Percentiles rank a stretch among this genome's conserved stretches.
These are phyloP conservation scores for Ennomos erosarius DNA, from an alignment of 2,888 invertebrate species.

Conservation along the genomic window DNA sequence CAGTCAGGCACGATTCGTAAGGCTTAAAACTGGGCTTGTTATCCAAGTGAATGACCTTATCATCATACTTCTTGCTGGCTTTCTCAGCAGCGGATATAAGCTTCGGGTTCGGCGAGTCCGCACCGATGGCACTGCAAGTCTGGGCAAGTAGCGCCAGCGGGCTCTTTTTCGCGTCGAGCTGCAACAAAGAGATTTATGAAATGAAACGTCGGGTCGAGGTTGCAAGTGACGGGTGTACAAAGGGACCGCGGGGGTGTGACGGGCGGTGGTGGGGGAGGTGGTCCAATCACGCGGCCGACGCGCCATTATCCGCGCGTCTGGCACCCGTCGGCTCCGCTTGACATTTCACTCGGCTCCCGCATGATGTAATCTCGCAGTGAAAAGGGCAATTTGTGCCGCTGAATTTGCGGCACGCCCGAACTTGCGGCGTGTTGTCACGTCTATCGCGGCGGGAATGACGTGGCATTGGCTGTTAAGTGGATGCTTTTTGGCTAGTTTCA, in stretches of 20 bases:
- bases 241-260: slow-evolving; percentile 69
- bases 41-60: slow-evolving; percentile 85
- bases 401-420: slow-evolving; percentile 83
- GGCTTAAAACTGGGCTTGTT: slow-evolving; percentile 90
- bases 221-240: slow-evolving; percentile 81
- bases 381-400: slow-evolving; percentile 85
- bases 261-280: slow-evolving; percentile 58
- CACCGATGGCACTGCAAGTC: slow-evolving; percentile 98
- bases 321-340: slow-evolving; percentile 85
- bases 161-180: slow-evolving; percentile 99
- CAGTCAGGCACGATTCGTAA: slow-evolving; percentile 88
- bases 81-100: slow-evolving; percentile 91
- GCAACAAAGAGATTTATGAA: slow-evolving; percentile 86
- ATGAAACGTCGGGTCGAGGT: slow-evolving; percentile 81
- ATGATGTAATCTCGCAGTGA: slow-evolving; percentile 86
- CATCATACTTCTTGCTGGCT: slow-evolving; percentile 87
- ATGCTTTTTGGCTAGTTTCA: slow-evolving; percentile 46
- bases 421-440: slow-evolving; percentile 80
- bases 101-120: slow-evolving; percentile 93
- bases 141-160: slow-evolving; percentile 97
- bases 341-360: slow-evolving; percentile 85
- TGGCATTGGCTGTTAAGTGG: slow-evolving; percentile 44
- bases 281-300: slow-evolving; percentile 85
- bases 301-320: slow-evolving; percentile 85
- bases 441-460: slow-evolving; percentile 66